These are phyloP conservation scores for Tenebrio molitor DNA, from an alignment of 1,140 invertebrate genomes.

Conservation along the genomic window DNA sequence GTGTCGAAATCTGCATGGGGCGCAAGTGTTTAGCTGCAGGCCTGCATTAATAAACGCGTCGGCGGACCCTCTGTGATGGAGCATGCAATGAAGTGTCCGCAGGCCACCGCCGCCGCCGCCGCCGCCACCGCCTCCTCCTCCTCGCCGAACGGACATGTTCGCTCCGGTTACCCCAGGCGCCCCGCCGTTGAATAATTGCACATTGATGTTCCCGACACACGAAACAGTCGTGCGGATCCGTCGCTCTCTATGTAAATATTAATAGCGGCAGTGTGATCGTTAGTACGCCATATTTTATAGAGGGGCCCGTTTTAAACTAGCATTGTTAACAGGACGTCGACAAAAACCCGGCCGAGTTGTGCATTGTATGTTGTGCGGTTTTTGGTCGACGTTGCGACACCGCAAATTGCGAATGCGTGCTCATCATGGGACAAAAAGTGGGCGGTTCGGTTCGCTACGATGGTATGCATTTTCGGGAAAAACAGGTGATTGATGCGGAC, in stretches of 20 bases:
- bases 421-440: background rate
- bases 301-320: slow-evolving; percentile 24
- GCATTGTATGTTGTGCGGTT: slow-evolving; percentile 22
- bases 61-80: slow-evolving; percentile 27
- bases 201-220: slow-evolving; percentile 36
- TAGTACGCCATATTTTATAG: slow-evolving; percentile 26
- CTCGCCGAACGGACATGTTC: background rate
- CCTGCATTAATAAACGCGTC: slow-evolving; percentile 35
- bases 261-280: slow-evolving; percentile 33
- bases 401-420: slow-evolving; percentile 4
- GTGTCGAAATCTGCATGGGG: slow-evolving; percentile 20
- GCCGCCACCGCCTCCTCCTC: background rate
- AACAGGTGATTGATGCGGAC: too few species aligned
- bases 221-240: slow-evolving; percentile 24
- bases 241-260: slow-evolving; percentile 33
- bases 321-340: slow-evolving; percentile 23
- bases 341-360: slow-evolving; percentile 19
- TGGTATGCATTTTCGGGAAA: background rate
- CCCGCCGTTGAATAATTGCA: slow-evolving; percentile 25
- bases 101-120: background rate
- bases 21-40: slow-evolving; percentile 36
- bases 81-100: slow-evolving; percentile 37
- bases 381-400: background rate
- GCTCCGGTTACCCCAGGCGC: background rate
- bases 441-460: background rate